phyloP scores from a whole-genome alignment of 2,797 vertebrate genomes.

The Lacerta viridis region DNA sequence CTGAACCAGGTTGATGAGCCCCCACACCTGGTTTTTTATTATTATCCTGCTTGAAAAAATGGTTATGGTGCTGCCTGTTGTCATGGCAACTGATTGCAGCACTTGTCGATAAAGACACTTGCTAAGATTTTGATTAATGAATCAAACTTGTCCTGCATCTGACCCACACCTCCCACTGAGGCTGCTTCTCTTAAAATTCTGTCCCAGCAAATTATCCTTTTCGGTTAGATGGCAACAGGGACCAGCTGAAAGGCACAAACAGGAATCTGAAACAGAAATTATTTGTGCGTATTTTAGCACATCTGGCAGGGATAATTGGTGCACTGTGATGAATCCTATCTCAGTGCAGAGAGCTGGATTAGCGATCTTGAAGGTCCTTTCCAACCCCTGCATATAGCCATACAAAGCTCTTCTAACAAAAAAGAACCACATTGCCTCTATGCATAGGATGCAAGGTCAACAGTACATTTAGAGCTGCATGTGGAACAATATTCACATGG shows the following conservation, averaged over 20 bases:
- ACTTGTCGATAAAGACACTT: neutral
- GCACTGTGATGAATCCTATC: neutral
- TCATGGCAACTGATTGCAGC: slow-evolving; percentile 40
- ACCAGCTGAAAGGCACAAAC: neutral
- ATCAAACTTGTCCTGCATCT: neutral
- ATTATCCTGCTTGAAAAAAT: slow-evolving; percentile 22
- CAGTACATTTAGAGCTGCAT: neutral
- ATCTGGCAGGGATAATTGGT: neutral
- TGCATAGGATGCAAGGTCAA: neutral
- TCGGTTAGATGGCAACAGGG: neutral
- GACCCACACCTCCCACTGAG: neutral
- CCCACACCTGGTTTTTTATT: neutral
- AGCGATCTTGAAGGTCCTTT: neutral
- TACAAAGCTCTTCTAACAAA: neutral
- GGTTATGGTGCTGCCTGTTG: neutral
- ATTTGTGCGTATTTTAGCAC: neutral
- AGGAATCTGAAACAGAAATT: neutral
- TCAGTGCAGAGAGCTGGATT: neutral
- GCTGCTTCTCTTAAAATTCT: neutral
- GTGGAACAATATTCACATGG: neutral
- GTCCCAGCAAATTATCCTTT: neutral
- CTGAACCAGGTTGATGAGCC: neutral
- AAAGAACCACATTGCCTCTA: neutral
- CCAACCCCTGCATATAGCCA: neutral
- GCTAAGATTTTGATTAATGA: slow-evolving; percentile 18